Percentiles rank a stretch among this genome's conserved stretches.
phyloP scores from a whole-genome alignment of 2,797 vertebrate species.

The Lagocephalus sceleratus region DNA sequence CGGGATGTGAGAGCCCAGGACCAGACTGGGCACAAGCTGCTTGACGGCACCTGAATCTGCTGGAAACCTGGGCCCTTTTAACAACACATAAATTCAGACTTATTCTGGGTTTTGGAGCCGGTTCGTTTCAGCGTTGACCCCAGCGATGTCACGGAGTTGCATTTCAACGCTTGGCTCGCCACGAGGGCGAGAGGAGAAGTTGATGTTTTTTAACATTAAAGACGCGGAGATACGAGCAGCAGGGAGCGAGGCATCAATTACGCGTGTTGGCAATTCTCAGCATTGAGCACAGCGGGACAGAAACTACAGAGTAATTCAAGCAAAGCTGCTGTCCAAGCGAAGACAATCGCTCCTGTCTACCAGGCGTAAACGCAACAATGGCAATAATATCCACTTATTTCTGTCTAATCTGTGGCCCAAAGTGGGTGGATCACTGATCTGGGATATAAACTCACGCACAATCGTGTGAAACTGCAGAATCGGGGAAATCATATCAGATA shows the following conservation, averaged over 20 bases:
- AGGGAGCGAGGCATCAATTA: slow-evolving; percentile 30
- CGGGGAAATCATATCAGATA: too few relatives aligned
- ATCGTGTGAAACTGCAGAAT: too few relatives aligned
- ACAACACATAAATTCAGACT: slow-evolving; percentile 7
- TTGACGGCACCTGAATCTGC: slow-evolving; percentile 20
- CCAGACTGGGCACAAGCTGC: slow-evolving; percentile 38
- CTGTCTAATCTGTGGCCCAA: too few relatives aligned
- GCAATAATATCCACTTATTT: too few relatives aligned
- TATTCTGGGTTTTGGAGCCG: slow-evolving; percentile 25
- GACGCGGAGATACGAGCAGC: slow-evolving; percentile 30
- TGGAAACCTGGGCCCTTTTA: slow-evolving; percentile 6
- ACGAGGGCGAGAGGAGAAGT: slow-evolving; percentile 23
- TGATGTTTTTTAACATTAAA: slow-evolving; percentile 31
- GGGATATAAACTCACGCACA: too few relatives aligned
- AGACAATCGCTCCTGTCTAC: too few relatives aligned
- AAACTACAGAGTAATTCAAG: slow-evolving; percentile 3
- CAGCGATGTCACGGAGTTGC: slow-evolving; percentile 17
- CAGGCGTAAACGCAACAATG: too few relatives aligned
- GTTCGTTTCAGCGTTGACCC: slow-evolving; percentile 9
- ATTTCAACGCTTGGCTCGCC: slow-evolving; percentile 15
- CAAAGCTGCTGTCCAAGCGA: too few relatives aligned
- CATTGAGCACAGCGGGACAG: slow-evolving; percentile 36
- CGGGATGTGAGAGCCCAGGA: slow-evolving; percentile 11
- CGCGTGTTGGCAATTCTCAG: slow-evolving; percentile 32
- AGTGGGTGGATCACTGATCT: too few relatives aligned